Conservation (phyloP, 2,797 vertebrate species). For the Loriculus beryllinus region DNA sequence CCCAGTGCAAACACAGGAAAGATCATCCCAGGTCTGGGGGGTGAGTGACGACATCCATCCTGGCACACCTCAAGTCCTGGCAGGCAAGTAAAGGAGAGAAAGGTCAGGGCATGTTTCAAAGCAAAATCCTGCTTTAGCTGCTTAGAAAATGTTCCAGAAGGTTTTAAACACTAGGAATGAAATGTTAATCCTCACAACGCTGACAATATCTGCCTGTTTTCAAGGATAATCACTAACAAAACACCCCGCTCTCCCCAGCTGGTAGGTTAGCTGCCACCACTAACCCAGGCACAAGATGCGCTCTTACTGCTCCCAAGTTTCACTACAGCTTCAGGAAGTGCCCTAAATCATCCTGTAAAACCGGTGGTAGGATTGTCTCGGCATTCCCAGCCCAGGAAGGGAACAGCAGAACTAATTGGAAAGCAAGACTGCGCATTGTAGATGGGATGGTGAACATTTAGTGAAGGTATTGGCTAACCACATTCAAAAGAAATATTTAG, state of each 20-base stretch:
- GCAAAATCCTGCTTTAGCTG: background rate
- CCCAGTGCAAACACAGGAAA: background rate
- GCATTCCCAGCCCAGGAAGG: background rate
- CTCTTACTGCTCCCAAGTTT: background rate
- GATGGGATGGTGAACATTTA: background rate
- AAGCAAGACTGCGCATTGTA: background rate
- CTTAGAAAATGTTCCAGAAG: background rate
- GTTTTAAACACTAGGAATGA: background rate
- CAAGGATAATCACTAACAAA: background rate
- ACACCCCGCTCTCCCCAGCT: background rate
- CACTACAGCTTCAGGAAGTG: background rate
- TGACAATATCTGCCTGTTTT: background rate
- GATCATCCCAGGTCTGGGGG: constrained; percentile 2
- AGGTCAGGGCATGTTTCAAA: background rate
- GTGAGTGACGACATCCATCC: background rate
- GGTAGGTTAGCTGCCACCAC: background rate
- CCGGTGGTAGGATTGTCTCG: background rate
- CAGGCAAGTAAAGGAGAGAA: background rate
- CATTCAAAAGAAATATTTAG: background rate
- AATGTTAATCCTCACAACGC: background rate
- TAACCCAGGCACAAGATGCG: background rate
- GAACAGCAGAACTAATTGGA: background rate
- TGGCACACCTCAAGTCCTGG: background rate
- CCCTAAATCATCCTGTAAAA: background rate
- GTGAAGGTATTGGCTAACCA: rapidly evolving